Evolutionary conservation across 35 echinoderm and acorn worm genomes (phyloP).

Genomic region (Apostichopus japonicus): DNA sequence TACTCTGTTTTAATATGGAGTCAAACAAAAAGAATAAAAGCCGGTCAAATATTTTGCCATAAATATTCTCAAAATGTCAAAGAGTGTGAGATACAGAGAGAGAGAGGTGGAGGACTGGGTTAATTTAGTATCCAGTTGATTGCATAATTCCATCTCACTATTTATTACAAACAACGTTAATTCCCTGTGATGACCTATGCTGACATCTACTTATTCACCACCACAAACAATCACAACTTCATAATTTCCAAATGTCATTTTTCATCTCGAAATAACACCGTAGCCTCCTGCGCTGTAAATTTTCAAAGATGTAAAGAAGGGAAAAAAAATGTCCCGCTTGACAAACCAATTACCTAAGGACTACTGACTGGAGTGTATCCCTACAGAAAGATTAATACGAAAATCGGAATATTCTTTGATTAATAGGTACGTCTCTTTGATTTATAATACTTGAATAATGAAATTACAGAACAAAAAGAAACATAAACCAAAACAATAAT

Average conservation of each 20-base stretch:
- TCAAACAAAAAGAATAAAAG: too few relatives aligned
- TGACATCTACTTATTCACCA: not conserved
- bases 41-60: not conserved
- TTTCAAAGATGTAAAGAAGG: not conserved
- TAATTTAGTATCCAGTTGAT: slow-evolving; percentile 8
- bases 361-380: slow-evolving; percentile 12
- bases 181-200: slow-evolving; percentile 1
- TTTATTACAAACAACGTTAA: slow-evolving; percentile 1
- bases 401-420: slow-evolving; percentile 38
- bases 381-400: slow-evolving; percentile 40
- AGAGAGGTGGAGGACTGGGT: not conserved
- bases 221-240: slow-evolving; percentile 17
- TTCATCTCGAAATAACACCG: not conserved
- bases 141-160: not conserved
- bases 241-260: slow-evolving; percentile 1
- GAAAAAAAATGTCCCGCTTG: not conserved
- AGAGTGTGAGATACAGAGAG: not conserved
- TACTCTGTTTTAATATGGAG: too few relatives aligned
- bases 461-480: slow-evolving; percentile 14
- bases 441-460: slow-evolving; percentile 39
- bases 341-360: slow-evolving; percentile 40
- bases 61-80: not conserved
- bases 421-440: not conserved
- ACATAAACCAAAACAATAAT: too few relatives aligned
- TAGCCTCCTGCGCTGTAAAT: not conserved